Base-by-base conservation (phyloP, 2,888 invertebrate genomes). In the Myathropa florea region DNA sequence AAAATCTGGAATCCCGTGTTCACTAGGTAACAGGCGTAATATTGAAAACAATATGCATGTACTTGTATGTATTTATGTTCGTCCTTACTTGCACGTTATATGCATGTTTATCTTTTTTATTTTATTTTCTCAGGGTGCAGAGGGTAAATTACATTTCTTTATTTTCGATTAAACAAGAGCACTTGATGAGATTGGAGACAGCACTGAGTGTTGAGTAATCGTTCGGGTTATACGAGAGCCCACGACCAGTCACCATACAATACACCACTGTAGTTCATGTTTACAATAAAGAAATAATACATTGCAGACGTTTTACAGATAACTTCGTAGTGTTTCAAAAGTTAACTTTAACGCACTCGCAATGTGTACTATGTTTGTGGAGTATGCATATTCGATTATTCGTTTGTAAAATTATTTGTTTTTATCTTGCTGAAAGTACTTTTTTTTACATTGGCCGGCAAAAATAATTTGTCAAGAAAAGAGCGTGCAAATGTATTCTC, bases 161-260 rank as follows among this genome's bases (percentile, higher is more conserved):
- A 76, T 80, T 80, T 81, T 85, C 82, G 73, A 82, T 82, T 82
- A 78, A 86, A 82, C 78, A 86, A 78, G 82, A 86, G 65, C 85
- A 86, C 86, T 86, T 86, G 82, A 86, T 82, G 82, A 78, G 73
- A 86, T 86, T 81, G 77, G 77, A 68, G 81, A 72, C 77, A 81
- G 75, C 68, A 85, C 85, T 85, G 76, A 79, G 39, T 72, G 81
- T 85, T 85, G 85, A 85, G 81, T 85, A 85, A 85, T 85, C 81
- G 68, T 46, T 77, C 23, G 72, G 68, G 72, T 67, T 65, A 72
- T 77, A 77, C 30, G 68, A 81, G 63, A 80, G 64, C 75, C 46
- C 46, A 18, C 46, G 7, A 46, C 46, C 46, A n/a, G 46, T 46
- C 46, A 46, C 46, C 46, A 46, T 46, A 59, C 28, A 24, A 57